Base-by-base conservation (phyloP, 2,888 invertebrate species). In the Tribolium freemani region DNA sequence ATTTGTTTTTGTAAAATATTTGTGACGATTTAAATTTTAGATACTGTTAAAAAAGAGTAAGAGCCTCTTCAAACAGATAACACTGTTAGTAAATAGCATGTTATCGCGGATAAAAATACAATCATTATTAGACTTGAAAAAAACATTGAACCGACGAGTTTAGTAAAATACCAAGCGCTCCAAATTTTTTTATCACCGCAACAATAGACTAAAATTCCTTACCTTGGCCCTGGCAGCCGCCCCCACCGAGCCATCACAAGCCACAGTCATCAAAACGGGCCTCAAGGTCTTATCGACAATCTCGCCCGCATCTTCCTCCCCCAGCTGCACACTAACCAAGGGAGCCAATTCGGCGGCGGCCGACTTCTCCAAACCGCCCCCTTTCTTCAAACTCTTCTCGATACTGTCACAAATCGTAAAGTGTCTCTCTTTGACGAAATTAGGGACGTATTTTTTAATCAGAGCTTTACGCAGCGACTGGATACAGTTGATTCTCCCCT, bases 301-400 rank as follows among this genome's bases (percentile, higher is more conserved):
- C 79, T 95, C 95, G 13, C 91, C 88, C 45, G 89, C 88, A 56
- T 90, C 90, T 11, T 87, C 85, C 2, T 91, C 88, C 31, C 94
- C 94, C 73, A 97, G 89, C 87, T 98, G 98, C 4, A 97, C 88
- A 73, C 96, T 93, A 0, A 98, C 85, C 16, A 97, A 85, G 0
- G 94, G 92, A 0, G 94, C 93, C 51, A 97, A 86, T 58, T 92
- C 91, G 0, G 96, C 96, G 0, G 96, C 97, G 10, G 93, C 91
- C 0, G 90, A 90, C 83, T 93, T 93, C 86, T 98, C 98, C 0
- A 91, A 91, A 2, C 93, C 93, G 48, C 93, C 91, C 0, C 97
- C 97, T 68, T 95, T 93, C 74, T 94, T 92, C 82, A 98, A 87
- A 66, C 95, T 92, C 51, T 93, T 90, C 81, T 96, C 93, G 64